phyloP scores from a whole-genome alignment of 2,888 invertebrate genomes.

The Lasioglossum vierecki region DNA sequence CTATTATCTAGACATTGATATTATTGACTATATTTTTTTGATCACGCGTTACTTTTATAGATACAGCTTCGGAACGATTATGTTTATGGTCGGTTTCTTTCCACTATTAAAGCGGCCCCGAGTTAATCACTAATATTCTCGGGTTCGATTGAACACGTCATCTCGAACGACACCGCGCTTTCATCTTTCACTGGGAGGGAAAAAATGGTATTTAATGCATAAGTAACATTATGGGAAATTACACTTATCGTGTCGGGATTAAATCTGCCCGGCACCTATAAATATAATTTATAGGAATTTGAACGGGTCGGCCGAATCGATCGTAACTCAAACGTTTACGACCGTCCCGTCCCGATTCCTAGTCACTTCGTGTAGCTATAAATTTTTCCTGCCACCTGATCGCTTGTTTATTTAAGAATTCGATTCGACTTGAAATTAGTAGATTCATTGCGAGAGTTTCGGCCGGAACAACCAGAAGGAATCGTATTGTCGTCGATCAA shows the following conservation, averaged over 20 bases:
- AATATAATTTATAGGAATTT: slow-evolving; percentile 64
- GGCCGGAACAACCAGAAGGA: background rate
- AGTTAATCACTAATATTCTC: background rate
- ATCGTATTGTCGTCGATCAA: background rate
- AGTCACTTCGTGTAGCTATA: slow-evolving; percentile 56
- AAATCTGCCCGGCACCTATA: slow-evolving; percentile 48
- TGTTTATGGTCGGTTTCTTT: background rate
- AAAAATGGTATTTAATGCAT: slow-evolving; percentile 9
- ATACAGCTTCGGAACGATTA: background rate
- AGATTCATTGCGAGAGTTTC: slow-evolving; percentile 29
- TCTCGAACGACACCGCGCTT: background rate
- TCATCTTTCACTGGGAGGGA: background rate
- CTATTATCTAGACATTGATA: background rate
- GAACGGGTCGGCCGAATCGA: slow-evolving; percentile 59
- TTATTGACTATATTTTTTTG: background rate
- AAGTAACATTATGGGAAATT: slow-evolving; percentile 37
- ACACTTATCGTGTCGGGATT: slow-evolving; percentile 44
- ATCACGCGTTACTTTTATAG: background rate
- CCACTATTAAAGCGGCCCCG: background rate
- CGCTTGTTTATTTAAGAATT: slow-evolving; percentile 48
- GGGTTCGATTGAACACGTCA: background rate
- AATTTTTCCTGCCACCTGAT: slow-evolving; percentile 53
- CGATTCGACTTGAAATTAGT: slow-evolving; percentile 46
- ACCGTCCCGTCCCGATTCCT: slow-evolving; percentile 58
- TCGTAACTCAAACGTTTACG: slow-evolving; percentile 63